Percentiles rank a stretch among this genome's conserved stretches.
Conservation (phyloP, 1,140 invertebrate genomes). For the Pentalonia nigronervosa region DNA sequence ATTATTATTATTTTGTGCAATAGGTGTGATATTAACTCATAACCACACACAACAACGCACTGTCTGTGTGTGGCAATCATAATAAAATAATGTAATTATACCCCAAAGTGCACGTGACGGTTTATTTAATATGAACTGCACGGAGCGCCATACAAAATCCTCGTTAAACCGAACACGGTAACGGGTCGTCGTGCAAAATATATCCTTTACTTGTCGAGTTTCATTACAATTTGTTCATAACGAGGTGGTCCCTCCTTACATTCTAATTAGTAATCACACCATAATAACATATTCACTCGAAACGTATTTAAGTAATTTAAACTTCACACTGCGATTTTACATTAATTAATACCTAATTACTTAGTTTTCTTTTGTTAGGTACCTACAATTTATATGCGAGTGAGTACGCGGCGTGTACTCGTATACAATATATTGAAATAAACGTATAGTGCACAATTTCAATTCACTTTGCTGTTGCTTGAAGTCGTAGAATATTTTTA, state of each 20-base stretch:
- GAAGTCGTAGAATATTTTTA: neutral
- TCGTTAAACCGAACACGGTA: neutral
- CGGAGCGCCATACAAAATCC: neutral
- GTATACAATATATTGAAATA: neutral
- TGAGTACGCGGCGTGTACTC: too few relatives aligned
- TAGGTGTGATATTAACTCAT: slow-evolving; percentile 1
- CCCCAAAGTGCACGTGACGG: neutral
- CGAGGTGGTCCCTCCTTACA: neutral
- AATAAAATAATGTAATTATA: slow-evolving; percentile 30
- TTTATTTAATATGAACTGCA: neutral
- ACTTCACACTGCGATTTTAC: neutral
- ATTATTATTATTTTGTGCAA: neutral
- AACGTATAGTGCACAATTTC: neutral
- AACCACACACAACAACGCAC: neutral
- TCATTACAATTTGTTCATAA: neutral
- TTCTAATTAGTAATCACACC: slow-evolving; percentile 6
- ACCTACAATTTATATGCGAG: too few relatives aligned
- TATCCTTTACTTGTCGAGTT: neutral
- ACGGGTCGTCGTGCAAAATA: neutral
- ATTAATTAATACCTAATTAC: neutral
- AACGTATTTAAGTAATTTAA: slow-evolving; percentile 24
- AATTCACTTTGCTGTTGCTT: neutral
- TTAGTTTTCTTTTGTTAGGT: neutral
- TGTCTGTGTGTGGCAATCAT: neutral
- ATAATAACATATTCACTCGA: neutral